phyloP scores from a whole-genome alignment of 2,888 invertebrate species.

The Phyllotreta striolata region DNA sequence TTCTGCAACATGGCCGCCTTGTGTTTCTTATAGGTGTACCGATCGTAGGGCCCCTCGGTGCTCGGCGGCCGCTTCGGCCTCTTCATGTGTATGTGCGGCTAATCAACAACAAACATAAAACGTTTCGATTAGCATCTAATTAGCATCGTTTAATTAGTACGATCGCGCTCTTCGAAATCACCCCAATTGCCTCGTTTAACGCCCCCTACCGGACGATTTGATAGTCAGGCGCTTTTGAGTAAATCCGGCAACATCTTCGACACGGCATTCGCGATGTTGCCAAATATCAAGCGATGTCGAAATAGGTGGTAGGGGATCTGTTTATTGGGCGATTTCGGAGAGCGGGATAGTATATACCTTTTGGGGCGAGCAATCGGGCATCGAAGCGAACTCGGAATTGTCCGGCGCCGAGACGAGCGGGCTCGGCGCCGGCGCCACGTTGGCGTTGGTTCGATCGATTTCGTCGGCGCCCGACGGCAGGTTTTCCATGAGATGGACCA shows the following conservation, averaged over 20 bases:
- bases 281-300: too few species aligned
- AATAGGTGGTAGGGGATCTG: too few species aligned
- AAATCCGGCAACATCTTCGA: too few species aligned
- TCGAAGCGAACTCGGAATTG: conserved; percentile 55
- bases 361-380: conserved; percentile 6
- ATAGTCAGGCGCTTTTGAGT: neutral
- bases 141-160: too few species aligned
- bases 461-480: conserved; percentile 57
- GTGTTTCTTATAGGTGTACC: conserved; percentile 19
- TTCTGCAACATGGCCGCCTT: conserved; percentile 10
- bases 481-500: conserved; percentile 72
- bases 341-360: too few species aligned
- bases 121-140: neutral
- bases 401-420: conserved; percentile 39
- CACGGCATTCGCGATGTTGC: too few species aligned
- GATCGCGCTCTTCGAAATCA: too few species aligned
- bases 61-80: conserved; percentile 24
- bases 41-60: conserved; percentile 11
- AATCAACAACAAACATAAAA: conserved; percentile 5
- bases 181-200: too few species aligned
- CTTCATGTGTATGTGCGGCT: conserved; percentile 17
- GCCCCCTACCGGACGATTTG: too few species aligned
- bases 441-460: conserved; percentile 37
- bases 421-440: conserved; percentile 35
- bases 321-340: too few species aligned